Evolutionary conservation across 2,113 vertebrate species (phyloP), one percentile per base, ranked within the genome.

Genomic region (Maccullochella peelii): DNA sequence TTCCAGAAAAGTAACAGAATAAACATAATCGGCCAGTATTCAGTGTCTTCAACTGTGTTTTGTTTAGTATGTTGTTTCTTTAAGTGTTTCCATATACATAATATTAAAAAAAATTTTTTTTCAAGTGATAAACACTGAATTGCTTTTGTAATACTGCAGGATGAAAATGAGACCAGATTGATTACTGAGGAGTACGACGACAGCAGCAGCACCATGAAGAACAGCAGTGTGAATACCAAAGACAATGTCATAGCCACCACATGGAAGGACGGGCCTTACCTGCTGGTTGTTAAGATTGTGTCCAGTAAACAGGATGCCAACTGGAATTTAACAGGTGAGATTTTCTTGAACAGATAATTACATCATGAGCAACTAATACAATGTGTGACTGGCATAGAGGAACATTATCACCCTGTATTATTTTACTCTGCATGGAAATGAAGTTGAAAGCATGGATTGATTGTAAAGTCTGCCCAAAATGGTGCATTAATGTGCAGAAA

Each of bases 251-350:
- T 97, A 38, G 94, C 95, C 54, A 96, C 94, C 58, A 97, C 97
- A 15, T 96, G 96, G 94, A 96, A 91, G 89, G 96, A 97, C 42
- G 97, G 97, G 1, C 97, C 97, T 18, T 97, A 97, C 75, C 87
- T 97, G 63, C 95, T 98, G 73, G 92, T 97, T n/a, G 91, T 97
- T 23, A 91, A 91, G 47, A 81, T 97, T 65, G 85, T 92, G 76
- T 87, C 96, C 0, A 81, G 38, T 67, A 95, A 94, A 78, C 88
- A 66, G 30, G 89, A 94, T 9, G 77, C 71, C 57, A 88, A 90
- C 66, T 98, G 97, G 97, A 96, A 95, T 95, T 92, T 98, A 92
- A 97, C 95, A 79, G 94, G 97, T 97, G 90, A 80, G 85, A 18
- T 21, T 49, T 49, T 54, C 38, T 54, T 59, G 16, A 62, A 36